These are phyloP conservation scores for Idris sp. DNA, from an alignment of 1,140 invertebrate genomes.

Conservation along the genomic window DNA sequence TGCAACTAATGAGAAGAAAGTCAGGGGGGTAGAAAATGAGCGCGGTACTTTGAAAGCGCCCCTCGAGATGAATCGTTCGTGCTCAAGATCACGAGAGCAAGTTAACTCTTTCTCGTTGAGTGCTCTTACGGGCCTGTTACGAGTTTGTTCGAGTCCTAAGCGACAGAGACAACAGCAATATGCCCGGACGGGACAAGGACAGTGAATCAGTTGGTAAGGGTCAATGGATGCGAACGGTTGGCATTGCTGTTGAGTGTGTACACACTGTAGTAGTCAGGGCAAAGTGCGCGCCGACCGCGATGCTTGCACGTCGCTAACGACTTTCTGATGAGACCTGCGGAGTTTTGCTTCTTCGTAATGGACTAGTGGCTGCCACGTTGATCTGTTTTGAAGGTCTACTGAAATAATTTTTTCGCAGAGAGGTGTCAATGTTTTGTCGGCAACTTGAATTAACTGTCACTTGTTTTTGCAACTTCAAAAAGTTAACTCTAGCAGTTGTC, in stretches of 20 bases:
- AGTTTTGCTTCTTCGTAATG: conserved; percentile 72
- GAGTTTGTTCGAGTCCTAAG: conserved; percentile 47
- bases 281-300: conserved; percentile 50
- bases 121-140: conserved; percentile 43
- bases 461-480: too few relatives aligned
- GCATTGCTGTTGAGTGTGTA: conserved; percentile 41
- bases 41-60: conserved; percentile 40
- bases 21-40: conserved; percentile 46
- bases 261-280: conserved; percentile 37
- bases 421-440: too few relatives aligned
- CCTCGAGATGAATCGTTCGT: conserved; percentile 54
- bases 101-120: conserved; percentile 61
- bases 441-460: too few relatives aligned
- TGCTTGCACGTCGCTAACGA: conserved; percentile 70
- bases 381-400: too few relatives aligned
- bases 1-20: conserved; percentile 56
- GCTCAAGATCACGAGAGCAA: conserved; percentile 48
- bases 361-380: conserved; percentile 56
- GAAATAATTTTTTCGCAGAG: too few relatives aligned
- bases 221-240: conserved; percentile 41
- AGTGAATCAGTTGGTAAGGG: conserved; percentile 1
- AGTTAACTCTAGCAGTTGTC: too few relatives aligned
- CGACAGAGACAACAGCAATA: too few relatives aligned
- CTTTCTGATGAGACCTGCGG: conserved; percentile 75
- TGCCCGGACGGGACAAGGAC: conserved; percentile 1